Base-by-base conservation (phyloP, 2,113 vertebrate species). In the Podiceps cristatus region DNA sequence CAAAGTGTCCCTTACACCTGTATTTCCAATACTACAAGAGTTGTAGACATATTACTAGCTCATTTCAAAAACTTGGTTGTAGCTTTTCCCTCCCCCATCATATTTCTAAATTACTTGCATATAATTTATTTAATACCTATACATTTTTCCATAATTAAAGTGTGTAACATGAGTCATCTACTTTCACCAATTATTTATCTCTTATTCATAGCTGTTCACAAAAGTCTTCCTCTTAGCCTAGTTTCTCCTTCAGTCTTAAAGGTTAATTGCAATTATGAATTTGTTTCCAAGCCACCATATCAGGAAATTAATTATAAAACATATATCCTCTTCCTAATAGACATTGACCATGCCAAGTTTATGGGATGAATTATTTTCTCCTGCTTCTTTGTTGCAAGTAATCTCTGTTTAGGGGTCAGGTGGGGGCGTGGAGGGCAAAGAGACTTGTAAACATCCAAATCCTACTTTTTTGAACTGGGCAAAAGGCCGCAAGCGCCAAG, bases 191-290 rank as follows among this genome's bases (percentile, higher is more conserved):
- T 93, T 93, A 93, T 69, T 88, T 82, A 14, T 84, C 73, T 91
- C 66, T 69, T 91, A 74, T 86, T 69, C 84, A 56, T 9, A 91
- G 45, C 75, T 24, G 33, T 47, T 78, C 25, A 20, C 55, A 56
- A 18, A 55, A 58, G 12, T 55, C 62, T 75, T 67, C 78, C 50
- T 84, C 29, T 64, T 24, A 44, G 58, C 53, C 53, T 35, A 7
- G n/a, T 62, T 85, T 86, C 80, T 82, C 84, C 93, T 96, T 91
- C 79, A 69, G 24, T 50, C 75, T 81, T 69, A 88, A 94, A 93
- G 93, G 88, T 66, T 75, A 71, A 56, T 56, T 60, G 56, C 88
- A 86, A 49, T 83, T 89, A 71, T 8, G 24, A 74, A 59, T 86
- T 78, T 60, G 49, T 59, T 91, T 82, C 75, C 66, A 89, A 37